phyloP scores from a whole-genome alignment of 2,113 vertebrate species.

The Dicaeum eximium region DNA sequence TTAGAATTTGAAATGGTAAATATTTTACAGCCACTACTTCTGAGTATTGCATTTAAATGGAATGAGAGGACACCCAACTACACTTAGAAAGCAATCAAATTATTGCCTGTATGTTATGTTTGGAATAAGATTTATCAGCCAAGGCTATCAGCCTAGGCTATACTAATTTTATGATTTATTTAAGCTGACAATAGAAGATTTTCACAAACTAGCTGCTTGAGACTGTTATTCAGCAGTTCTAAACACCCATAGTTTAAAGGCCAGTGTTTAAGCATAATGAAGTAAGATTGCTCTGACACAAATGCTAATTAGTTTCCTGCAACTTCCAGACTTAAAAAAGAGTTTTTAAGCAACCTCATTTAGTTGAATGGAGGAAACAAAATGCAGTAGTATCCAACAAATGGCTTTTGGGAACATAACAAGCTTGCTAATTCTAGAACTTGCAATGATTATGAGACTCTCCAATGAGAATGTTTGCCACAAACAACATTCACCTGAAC shows the following conservation, averaged over 20 bases:
- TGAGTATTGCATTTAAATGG: background rate
- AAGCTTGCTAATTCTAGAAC: background rate
- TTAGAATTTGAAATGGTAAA: background rate
- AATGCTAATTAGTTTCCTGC: conserved; percentile 27
- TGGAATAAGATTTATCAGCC: background rate
- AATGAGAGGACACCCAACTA: background rate
- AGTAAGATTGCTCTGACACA: background rate
- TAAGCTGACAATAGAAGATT: background rate
- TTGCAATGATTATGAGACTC: background rate
- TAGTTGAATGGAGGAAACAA: background rate
- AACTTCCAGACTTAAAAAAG: background rate
- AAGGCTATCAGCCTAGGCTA: background rate
- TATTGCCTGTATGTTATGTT: background rate
- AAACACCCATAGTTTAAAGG: conserved; percentile 12
- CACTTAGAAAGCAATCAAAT: background rate
- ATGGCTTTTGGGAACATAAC: background rate
- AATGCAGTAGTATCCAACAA: background rate
- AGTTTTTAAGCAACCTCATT: background rate
- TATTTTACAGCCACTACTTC: background rate
- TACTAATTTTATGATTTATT: background rate
- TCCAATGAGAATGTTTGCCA: background rate
- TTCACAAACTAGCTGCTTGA: background rate
- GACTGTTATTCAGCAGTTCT: background rate
- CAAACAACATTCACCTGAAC: background rate
- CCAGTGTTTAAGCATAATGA: background rate